Conservation (phyloP, 1,140 invertebrate species). For the Caerostris darwini region DNA sequence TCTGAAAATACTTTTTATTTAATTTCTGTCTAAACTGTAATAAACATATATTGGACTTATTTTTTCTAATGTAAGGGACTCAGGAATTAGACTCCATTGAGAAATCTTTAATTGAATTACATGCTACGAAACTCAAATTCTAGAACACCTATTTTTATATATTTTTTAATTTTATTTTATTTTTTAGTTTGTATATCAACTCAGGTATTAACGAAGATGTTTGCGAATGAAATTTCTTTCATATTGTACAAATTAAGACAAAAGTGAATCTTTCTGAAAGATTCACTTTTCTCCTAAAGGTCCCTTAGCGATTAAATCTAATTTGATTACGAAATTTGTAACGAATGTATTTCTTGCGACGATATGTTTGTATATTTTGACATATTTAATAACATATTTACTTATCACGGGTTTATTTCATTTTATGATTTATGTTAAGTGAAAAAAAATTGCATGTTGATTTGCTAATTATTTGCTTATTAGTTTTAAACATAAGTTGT, state of each 20-base stretch:
- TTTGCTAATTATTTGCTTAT: too few species aligned
- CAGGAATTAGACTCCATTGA: not conserved
- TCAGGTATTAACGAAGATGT: not conserved
- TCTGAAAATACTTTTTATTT: not conserved
- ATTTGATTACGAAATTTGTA: not conserved
- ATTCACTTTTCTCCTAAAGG: not conserved
- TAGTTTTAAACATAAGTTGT: too few species aligned
- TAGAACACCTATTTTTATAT: not conserved
- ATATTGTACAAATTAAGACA: not conserved
- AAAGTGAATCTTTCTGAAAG: not conserved
- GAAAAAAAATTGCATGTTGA: not conserved
- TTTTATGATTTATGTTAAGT: not conserved
- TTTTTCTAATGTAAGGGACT: not conserved
- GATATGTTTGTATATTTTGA: not conserved
- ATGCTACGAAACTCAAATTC: not conserved
- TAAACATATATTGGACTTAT: not conserved
- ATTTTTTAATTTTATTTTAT: not conserved
- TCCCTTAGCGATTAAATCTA: not conserved
- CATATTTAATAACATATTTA: not conserved
- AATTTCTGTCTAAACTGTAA: not conserved
- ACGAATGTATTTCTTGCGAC: not conserved
- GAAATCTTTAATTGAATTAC: constrained; percentile 2
- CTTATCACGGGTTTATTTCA: not conserved
- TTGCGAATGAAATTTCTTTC: constrained; percentile 4
- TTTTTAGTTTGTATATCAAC: not conserved